Evolutionary conservation across 2,113 vertebrate species (phyloP).

Genomic region (Strix uralensis): DNA sequence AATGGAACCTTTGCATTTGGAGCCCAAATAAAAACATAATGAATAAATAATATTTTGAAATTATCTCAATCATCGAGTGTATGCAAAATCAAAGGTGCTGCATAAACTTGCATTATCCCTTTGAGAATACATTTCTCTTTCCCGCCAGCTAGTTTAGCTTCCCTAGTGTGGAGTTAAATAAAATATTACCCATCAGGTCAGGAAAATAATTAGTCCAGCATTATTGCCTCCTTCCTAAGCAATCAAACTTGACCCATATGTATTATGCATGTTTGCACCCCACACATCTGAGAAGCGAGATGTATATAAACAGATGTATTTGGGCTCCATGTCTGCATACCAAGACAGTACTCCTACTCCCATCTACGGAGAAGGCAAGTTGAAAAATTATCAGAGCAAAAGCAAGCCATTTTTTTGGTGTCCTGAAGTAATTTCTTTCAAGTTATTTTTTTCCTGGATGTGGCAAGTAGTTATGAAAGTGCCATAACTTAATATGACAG

Average conservation of each 20-base stretch:
- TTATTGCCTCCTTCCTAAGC: constrained; percentile 70
- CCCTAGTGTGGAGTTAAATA: constrained; percentile 71
- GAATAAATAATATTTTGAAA: constrained; percentile 72
- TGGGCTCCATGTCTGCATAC: not conserved
- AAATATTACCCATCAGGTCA: constrained; percentile 76
- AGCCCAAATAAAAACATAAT: constrained; percentile 64
- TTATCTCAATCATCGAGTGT: constrained; percentile 59
- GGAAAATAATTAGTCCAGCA: constrained; percentile 79
- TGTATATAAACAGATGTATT: not conserved
- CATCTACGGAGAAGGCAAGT: not conserved
- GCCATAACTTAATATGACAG: not conserved
- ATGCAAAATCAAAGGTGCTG: constrained; percentile 62
- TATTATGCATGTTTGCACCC: constrained; percentile 77
- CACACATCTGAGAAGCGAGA: constrained; percentile 27
- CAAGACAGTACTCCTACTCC: not conserved
- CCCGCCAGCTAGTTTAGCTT: constrained; percentile 60
- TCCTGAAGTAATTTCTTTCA: not conserved
- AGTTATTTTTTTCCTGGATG: not conserved
- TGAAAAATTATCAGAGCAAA: not conserved
- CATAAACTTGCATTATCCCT: constrained; percentile 58
- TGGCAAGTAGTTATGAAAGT: not conserved
- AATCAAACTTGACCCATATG: constrained; percentile 80
- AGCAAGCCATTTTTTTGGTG: not conserved
- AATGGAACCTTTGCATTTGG: constrained; percentile 40
- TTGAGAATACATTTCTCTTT: constrained; percentile 52